A percentile compares a stretch with the other conserved stretches of the same genome.
phyloP scores from a whole-genome alignment of 2,797 vertebrate species.

The Manis crassicaudata region DNA sequence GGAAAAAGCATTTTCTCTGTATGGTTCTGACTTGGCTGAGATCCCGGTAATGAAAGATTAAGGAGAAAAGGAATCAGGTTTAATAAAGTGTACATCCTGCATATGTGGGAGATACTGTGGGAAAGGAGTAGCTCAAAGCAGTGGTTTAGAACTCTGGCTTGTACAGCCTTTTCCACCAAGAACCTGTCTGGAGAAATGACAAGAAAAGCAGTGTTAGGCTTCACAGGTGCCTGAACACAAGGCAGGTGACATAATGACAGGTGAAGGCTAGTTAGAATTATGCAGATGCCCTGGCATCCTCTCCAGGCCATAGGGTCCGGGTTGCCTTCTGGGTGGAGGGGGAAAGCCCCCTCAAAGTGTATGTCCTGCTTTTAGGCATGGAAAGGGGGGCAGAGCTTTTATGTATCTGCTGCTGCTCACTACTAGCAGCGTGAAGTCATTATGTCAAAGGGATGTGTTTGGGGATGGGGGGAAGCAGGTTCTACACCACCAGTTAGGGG shows the following conservation, averaged over 20 bases:
- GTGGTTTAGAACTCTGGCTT: not conserved
- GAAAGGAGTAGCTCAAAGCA: not conserved
- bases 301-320: not conserved
- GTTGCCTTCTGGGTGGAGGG: not conserved
- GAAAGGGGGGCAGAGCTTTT: not conserved
- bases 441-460: too few species aligned
- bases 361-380: not conserved
- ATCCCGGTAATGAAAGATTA: not conserved
- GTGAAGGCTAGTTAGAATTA: not conserved
- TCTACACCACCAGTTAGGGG: not conserved
- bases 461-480: too few species aligned
- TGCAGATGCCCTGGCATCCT: not conserved
- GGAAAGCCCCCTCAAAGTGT: not conserved
- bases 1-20: not conserved
- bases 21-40: not conserved
- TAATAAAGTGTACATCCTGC: not conserved
- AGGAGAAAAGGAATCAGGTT: not conserved
- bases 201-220: not conserved
- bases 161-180: not conserved
- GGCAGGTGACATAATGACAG: not conserved
- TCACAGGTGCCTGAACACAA: not conserved
- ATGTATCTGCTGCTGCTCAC: not conserved
- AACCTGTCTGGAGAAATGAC: not conserved
- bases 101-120: too few species aligned
- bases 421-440: not conserved